Evolutionary conservation across 2,888 invertebrate species (phyloP).

Genomic region (Tineola bisselliella): DNA sequence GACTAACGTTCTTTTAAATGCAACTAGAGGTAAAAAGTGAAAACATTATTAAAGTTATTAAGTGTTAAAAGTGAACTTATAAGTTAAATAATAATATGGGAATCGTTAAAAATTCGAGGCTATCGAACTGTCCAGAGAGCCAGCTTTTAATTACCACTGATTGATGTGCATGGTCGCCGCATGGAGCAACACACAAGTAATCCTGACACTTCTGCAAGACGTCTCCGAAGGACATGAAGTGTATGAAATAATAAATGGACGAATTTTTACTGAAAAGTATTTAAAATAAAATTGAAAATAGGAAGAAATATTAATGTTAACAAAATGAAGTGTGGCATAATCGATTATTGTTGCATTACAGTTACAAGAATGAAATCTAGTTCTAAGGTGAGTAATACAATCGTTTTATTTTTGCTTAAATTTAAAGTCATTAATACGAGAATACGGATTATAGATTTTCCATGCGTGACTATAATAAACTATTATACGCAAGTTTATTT

Average conservation of each 20-base stretch:
- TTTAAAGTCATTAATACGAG: no score
- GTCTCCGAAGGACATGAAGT: background rate
- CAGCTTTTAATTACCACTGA: slow-evolving; percentile 31
- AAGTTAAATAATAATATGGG: background rate
- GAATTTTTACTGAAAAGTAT: background rate
- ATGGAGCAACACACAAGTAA: background rate
- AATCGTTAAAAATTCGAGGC: background rate
- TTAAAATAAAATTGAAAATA: background rate
- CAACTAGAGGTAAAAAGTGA: no score
- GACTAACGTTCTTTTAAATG: background rate
- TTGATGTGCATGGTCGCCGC: slow-evolving; percentile 25
- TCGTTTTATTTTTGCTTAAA: no score
- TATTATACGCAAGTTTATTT: no score
- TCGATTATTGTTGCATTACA: background rate
- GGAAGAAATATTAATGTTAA: background rate
- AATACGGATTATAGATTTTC: no score
- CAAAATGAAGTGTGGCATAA: background rate
- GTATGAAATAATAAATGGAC: background rate
- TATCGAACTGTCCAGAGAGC: background rate
- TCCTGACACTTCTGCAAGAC: background rate
- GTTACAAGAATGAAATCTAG: background rate
- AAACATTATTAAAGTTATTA: no score
- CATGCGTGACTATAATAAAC: no score
- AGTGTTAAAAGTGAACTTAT: background rate
- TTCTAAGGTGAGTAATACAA: background rate